Conservation (phyloP, 2,888 invertebrate genomes). For the Clistopyga incitator region DNA sequence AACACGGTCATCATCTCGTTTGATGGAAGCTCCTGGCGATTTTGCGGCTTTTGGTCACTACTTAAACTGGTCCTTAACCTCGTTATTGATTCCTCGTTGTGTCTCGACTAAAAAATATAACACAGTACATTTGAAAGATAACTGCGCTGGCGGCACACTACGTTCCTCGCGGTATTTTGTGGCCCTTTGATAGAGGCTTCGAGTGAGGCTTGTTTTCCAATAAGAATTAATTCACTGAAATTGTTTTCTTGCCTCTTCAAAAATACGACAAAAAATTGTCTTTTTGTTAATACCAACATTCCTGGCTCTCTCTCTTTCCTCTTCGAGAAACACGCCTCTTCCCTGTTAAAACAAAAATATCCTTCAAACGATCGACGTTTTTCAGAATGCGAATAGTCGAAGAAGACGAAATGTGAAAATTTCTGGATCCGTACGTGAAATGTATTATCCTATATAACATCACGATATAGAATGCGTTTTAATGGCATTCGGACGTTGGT, state of each 20-base stretch:
- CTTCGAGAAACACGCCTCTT: neutral
- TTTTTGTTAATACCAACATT: too few species aligned
- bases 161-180: neutral
- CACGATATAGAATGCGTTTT: too few species aligned
- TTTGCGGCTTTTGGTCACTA: constrained; percentile 59
- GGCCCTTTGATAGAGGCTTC: neutral
- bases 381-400: too few species aligned
- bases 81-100: constrained; percentile 59
- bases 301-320: too few species aligned
- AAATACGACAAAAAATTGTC: neutral
- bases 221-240: neutral
- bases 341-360: neutral
- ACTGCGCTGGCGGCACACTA: neutral
- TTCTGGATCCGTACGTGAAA: too few species aligned
- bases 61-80: constrained; percentile 42
- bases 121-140: neutral
- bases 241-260: neutral
- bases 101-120: constrained; percentile 17
- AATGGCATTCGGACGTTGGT: too few species aligned
- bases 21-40: constrained; percentile 63
- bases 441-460: too few species aligned
- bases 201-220: neutral
- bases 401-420: too few species aligned
- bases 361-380: neutral
- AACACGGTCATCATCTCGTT: constrained; percentile 64